Evolutionary conservation across 2,888 invertebrate species (phyloP).

Genomic region (Morpho helenor): DNA sequence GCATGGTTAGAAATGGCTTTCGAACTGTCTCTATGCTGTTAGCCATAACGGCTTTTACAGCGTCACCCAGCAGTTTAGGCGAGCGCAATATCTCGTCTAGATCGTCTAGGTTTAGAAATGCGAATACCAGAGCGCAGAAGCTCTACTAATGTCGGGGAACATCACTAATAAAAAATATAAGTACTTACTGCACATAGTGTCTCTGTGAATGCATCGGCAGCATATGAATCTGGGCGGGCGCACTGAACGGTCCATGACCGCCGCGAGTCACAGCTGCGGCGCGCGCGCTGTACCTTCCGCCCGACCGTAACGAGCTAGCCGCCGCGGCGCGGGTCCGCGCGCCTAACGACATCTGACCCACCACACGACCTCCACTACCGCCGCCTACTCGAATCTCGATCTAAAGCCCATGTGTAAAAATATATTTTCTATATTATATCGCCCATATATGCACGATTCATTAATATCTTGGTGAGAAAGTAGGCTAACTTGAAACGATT

Average conservation of each 20-base stretch:
- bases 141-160: no score
- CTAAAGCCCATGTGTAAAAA: constrained; percentile 31
- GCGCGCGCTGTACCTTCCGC: constrained; percentile 91
- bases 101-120: no score
- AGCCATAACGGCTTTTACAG: no score
- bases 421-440: background rate
- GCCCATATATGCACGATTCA: no score
- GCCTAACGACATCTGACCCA: constrained; percentile 92
- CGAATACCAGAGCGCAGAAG: background rate
- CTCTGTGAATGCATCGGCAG: constrained; percentile 78
- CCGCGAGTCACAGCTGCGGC: constrained; percentile 93
- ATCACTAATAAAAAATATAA: background rate
- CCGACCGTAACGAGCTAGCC: constrained; percentile 91
- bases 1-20: no score
- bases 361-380: constrained; percentile 59
- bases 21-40: no score
- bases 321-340: constrained; percentile 93
- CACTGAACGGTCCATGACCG: constrained; percentile 93
- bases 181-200: constrained; percentile 69
- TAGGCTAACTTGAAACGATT: no score
- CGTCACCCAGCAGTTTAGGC: no score
- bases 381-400: constrained; percentile 67
- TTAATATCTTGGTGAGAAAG: no score
- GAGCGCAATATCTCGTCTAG: no score
- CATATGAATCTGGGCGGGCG: constrained; percentile 86